Evolutionary conservation across 2,797 vertebrate species (phyloP), one percentile per base, ranked within the genome.

Genomic region (Echiichthys vipera): DNA sequence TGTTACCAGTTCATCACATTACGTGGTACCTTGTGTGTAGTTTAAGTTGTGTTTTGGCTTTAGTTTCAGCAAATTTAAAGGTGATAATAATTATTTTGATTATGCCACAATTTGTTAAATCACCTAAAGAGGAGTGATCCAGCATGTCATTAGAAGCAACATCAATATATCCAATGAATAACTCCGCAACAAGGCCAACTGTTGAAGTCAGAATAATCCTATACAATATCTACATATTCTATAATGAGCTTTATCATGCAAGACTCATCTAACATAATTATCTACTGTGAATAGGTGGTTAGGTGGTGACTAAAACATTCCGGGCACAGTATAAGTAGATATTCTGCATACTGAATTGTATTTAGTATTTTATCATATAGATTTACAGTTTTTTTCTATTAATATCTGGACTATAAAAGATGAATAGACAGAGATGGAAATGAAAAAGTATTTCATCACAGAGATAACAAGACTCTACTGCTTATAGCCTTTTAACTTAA

Each of bases 371-470:
- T 2, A 25, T 32, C 27, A 65, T 34, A 24, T 36, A 63, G 11
- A 78, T 77, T 63, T 65, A 34, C 39, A 29, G 54, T 18, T 32
- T 32, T 13, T 20, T 61, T 80, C 29, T 66, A 56, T 75, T 74
- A 56, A 69, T 56, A 57, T 67, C 46, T 65, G n/a, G 15, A 36
- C 61, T 37, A 66, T 59, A 42, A 65, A 66, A 57, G 61, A 37
- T 58, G 10, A 74, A 56, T 12, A 71, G 34, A 54, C 25, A 50
- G 39, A 62, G 55, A 58, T 7, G 54, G 43, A 63, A 80, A 87
- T 87, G 36, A 90, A 91, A 89, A 83, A 73, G 54, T 71, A 72
- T 85, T 89, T 87, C 51, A 86, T 85, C 63, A 65, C 36, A 67
- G 54, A 43, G 55, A 56, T 36, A 57, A n/a, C 70, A 71, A 17